These are phyloP conservation scores for Acarapis woodi DNA, from an alignment of 1,140 invertebrate genomes.

Conservation along the genomic window DNA sequence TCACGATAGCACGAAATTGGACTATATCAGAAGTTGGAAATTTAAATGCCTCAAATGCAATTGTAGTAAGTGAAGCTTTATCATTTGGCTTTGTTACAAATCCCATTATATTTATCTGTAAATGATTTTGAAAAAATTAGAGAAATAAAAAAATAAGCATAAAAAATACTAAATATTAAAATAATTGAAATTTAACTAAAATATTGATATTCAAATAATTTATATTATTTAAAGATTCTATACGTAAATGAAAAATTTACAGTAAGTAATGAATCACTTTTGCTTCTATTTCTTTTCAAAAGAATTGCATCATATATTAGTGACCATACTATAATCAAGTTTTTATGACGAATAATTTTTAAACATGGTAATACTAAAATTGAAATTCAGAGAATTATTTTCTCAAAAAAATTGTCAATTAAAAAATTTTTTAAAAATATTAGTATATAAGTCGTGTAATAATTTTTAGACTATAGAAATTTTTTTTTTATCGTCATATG, in stretches of 20 bases:
- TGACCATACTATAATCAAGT: too few relatives aligned
- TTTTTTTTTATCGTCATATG: not conserved
- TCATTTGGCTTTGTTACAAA: constrained; percentile 22
- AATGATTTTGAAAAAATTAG: constrained; percentile 50
- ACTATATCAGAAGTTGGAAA: constrained; percentile 79
- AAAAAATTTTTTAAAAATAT: too few relatives aligned
- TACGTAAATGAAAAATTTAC: not conserved
- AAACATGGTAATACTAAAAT: too few relatives aligned
- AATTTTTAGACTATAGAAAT: too few relatives aligned
- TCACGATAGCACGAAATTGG: constrained; percentile 70
- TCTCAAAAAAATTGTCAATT: too few relatives aligned
- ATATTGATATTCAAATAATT: not conserved
- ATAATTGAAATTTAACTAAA: not conserved
- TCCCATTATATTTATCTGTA: constrained; percentile 82
- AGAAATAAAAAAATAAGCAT: constrained; percentile 40
- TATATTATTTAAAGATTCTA: not conserved
- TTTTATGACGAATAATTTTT: too few relatives aligned
- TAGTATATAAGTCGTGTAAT: too few relatives aligned
- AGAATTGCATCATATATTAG: too few relatives aligned
- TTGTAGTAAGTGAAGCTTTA: constrained; percentile 37
- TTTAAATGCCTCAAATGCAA: constrained; percentile 46
- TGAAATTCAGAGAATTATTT: too few relatives aligned
- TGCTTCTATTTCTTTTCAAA: too few relatives aligned
- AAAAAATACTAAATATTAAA: constrained; percentile 2
- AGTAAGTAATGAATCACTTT: too few relatives aligned